These are phyloP conservation scores for Centroberyx gerrardi DNA, from an alignment of 2,797 vertebrate species.

Conservation along the genomic window DNA sequence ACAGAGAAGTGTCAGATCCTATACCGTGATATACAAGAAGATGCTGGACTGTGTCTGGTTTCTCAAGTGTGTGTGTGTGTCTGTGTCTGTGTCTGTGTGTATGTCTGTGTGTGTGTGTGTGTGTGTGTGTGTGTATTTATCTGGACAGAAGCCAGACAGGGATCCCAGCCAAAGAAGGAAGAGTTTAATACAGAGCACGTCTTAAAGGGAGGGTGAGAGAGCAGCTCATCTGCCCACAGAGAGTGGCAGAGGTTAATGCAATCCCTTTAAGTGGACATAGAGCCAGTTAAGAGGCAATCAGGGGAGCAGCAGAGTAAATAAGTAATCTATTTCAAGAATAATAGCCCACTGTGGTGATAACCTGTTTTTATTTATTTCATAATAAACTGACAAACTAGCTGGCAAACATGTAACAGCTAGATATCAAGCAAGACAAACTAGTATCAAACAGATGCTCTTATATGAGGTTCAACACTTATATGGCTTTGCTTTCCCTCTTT, in stretches of 20 bases:
- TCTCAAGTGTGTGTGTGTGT: constrained; percentile 32
- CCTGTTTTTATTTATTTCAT: constrained; percentile 35
- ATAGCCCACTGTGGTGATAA: constrained; percentile 18
- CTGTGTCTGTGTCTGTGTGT: constrained; percentile 22
- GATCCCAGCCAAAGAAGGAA: constrained; percentile 77
- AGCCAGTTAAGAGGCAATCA: constrained; percentile 70
- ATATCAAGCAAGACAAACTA: no score
- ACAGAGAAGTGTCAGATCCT: constrained; percentile 39
- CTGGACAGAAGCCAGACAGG: constrained; percentile 71
- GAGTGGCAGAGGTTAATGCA: constrained; percentile 77
- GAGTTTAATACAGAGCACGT: constrained; percentile 71
- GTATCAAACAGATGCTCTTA: constrained; percentile 17
- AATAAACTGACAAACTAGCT: constrained; percentile 16
- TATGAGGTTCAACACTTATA: constrained; percentile 7
- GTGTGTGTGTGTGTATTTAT: constrained; percentile 18
- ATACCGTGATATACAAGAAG: constrained; percentile 44
- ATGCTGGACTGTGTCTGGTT: constrained; percentile 46
- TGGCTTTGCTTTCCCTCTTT: constrained; percentile 3
- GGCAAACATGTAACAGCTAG: constrained; percentile 2
- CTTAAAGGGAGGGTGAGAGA: constrained; percentile 68
- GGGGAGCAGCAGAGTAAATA: constrained; percentile 48
- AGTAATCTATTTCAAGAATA: constrained; percentile 32
- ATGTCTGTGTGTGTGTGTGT: constrained; percentile 5
- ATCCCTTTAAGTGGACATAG: constrained; percentile 77
- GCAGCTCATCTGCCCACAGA: constrained; percentile 64